Percentiles rank a stretch among this genome's conserved stretches.
Conservation (phyloP, 2,888 invertebrate genomes). For the Choristoneura rosaceana region DNA sequence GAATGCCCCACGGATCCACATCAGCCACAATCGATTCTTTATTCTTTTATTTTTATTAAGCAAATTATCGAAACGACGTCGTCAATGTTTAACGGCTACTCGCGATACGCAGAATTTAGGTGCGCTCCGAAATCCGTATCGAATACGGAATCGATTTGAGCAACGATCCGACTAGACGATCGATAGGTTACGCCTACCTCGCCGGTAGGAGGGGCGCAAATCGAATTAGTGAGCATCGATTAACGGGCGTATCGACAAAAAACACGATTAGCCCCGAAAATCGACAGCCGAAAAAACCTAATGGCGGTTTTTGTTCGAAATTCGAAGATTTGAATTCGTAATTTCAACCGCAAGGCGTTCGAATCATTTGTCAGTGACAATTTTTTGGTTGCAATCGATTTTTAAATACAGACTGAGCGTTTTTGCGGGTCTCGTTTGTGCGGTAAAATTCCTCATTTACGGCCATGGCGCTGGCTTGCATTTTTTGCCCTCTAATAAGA, state of each 20-base stretch:
- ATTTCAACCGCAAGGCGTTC: conserved; percentile 84
- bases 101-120: conserved; percentile 53
- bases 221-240: conserved; percentile 84
- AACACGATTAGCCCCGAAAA: conserved; percentile 83
- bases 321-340: conserved; percentile 85
- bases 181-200: conserved; percentile 80
- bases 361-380: conserved; percentile 86
- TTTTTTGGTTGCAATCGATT: conserved; percentile 85
- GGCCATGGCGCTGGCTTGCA: conserved; percentile 46
- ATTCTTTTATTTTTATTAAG: conserved; percentile 68
- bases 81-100: conserved; percentile 54
- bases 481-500: conserved; percentile 61
- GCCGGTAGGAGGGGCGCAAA: conserved; percentile 79
- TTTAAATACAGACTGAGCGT: conserved; percentile 82
- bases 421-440: conserved; percentile 55
- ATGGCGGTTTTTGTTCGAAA: conserved; percentile 84
- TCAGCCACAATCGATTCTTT: conserved; percentile 83
- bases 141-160: conserved; percentile 47
- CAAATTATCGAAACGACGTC: conserved; percentile 73
- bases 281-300: conserved; percentile 82
- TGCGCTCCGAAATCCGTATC: conserved; percentile 55
- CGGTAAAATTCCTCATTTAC: conserved; percentile 57
- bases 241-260: conserved; percentile 78
- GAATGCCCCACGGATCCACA: conserved; percentile 64
- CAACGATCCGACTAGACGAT: conserved; percentile 70